Percentiles rank a stretch among this genome's conserved stretches.
Evolutionary conservation across 1,140 invertebrate genomes (phyloP).

Genomic region (Sminthurinus signatus): DNA sequence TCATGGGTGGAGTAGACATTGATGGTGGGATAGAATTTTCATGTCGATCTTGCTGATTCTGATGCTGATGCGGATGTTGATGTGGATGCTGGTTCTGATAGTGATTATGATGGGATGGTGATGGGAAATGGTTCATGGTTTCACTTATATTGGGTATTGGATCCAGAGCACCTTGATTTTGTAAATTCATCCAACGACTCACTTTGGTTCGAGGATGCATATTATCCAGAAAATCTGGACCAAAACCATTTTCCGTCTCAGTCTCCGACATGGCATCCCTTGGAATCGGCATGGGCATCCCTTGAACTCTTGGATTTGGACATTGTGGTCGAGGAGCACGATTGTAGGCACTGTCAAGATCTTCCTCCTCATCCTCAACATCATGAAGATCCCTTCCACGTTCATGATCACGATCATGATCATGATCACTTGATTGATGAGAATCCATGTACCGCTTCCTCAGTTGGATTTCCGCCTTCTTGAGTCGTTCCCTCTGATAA

Average conservation of each 20-base stretch:
- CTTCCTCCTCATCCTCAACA: neutral
- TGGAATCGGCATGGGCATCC: neutral
- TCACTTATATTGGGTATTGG: constrained; percentile 1
- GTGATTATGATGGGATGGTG: neutral
- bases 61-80: neutral
- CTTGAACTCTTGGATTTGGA: too few species aligned
- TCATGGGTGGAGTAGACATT: too few species aligned
- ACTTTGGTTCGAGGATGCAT: constrained; percentile 40
- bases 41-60: neutral
- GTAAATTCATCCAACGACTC: constrained; percentile 38
- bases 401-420: neutral
- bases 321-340: neutral
- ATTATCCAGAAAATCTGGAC: constrained; percentile 29
- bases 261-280: constrained; percentile 36
- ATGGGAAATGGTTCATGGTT: constrained; percentile 6
- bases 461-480: constrained; percentile 32
- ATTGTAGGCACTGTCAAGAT: constrained; percentile 9
- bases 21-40: neutral
- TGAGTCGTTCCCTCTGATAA: constrained; percentile 36
- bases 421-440: neutral
- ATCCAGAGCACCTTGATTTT: constrained; percentile 9
- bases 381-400: neutral
- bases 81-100: neutral
- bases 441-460: constrained; percentile 27
- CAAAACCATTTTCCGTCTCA: constrained; percentile 41